phyloP scores from a whole-genome alignment of 2,113 vertebrate species.

The Nycticorax nycticorax region DNA sequence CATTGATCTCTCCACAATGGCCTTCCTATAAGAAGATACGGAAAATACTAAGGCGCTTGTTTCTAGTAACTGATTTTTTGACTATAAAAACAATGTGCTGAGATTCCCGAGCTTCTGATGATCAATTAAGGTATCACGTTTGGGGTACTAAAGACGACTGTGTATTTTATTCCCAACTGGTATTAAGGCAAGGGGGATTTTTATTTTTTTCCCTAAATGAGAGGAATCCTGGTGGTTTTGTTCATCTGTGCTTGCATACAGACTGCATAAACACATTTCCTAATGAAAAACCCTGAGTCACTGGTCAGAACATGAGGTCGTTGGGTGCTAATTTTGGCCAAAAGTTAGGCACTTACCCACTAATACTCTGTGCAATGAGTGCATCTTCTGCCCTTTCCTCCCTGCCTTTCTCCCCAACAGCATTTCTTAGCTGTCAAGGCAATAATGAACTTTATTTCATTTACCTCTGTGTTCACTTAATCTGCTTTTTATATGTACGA shows the following conservation, averaged over 20 bases:
- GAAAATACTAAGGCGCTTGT: neutral
- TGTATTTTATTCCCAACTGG: neutral
- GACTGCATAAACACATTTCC: neutral
- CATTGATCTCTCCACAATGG: neutral
- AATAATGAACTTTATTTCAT: neutral
- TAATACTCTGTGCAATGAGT: rapidly evolving
- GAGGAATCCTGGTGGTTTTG: neutral
- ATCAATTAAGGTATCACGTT: neutral
- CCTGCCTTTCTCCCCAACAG: neutral
- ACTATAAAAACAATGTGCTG: neutral
- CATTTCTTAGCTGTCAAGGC: neutral
- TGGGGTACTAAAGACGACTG: neutral
- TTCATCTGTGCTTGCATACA: neutral
- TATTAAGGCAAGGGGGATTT: neutral
- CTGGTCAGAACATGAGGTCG: neutral
- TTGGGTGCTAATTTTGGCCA: neutral
- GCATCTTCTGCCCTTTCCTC: neutral
- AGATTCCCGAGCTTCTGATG: neutral
- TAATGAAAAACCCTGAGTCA: neutral
- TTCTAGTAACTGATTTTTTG: neutral
- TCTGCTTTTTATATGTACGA: neutral
- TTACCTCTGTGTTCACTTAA: neutral
- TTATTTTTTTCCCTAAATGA: neutral
- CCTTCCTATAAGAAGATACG: neutral
- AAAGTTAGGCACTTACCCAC: neutral